Percentiles rank a stretch among this genome's conserved stretches.
phyloP scores from a whole-genome alignment of 1,140 invertebrate species.

The Sitophilus oryzae region DNA sequence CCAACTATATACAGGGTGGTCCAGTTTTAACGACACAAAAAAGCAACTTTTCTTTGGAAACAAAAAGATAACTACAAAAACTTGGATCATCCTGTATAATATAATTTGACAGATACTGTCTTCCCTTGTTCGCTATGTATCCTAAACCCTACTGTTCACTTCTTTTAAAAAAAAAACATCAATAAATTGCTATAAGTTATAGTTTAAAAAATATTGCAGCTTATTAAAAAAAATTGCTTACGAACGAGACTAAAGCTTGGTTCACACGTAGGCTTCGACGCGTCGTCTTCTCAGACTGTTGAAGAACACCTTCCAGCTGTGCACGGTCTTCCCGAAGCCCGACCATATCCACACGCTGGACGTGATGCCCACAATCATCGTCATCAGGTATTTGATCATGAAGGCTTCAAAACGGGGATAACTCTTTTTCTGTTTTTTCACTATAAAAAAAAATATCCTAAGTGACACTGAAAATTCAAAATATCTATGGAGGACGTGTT shows the following conservation, averaged over 20 bases:
- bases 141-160: no score
- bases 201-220: not conserved
- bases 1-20: no score
- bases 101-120: no score
- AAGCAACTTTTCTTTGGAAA: no score
- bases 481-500: no score
- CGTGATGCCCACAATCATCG: constrained; percentile 95
- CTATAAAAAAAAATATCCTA: not conserved
- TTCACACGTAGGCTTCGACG: constrained; percentile 57
- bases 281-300: constrained; percentile 63
- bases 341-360: constrained; percentile 99
- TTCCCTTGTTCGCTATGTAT: no score
- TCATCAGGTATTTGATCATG: constrained; percentile 95
- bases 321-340: constrained; percentile 93
- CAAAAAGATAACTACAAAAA: no score
- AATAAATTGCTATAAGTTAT: no score
- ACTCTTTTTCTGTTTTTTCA: constrained; percentile 45
- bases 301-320: constrained; percentile 87
- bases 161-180: constrained; percentile 3
- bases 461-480: not conserved
- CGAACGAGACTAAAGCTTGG: not conserved
- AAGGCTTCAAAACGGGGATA: constrained; percentile 77
- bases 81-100: no score
- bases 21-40: no score
- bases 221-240: not conserved